These are phyloP conservation scores for Drosophila peninsularis DNA, from an alignment of 2,888 invertebrate genomes.

Conservation along the genomic window DNA sequence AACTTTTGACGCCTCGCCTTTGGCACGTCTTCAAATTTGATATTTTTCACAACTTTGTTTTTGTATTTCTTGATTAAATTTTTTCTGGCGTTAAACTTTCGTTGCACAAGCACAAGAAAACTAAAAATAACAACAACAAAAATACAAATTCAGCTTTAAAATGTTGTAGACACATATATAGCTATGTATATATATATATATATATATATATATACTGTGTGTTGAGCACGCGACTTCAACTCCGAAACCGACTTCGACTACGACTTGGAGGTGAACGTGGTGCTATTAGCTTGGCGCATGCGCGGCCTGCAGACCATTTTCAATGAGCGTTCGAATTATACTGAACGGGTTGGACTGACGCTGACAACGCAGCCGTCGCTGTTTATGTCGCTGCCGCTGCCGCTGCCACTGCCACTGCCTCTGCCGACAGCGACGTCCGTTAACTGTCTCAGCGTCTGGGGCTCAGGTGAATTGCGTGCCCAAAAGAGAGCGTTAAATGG, in stretches of 20 bases:
- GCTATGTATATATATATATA: neutral
- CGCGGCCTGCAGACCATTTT: constrained; percentile 77
- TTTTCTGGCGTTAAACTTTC: constrained; percentile 41
- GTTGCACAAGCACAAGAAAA: constrained; percentile 39
- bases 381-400: constrained; percentile 13
- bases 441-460: constrained; percentile 14
- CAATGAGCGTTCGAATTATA: constrained; percentile 75
- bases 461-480: constrained; percentile 27
- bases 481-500: constrained; percentile 48
- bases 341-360: constrained; percentile 56
- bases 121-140: constrained; percentile 38
- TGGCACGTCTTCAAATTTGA: constrained; percentile 29
- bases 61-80: constrained; percentile 11
- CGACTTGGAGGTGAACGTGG: constrained; percentile 42
- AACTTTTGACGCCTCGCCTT: constrained; percentile 29
- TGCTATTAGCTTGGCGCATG: constrained; percentile 62
- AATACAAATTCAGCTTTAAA: constrained; percentile 24
- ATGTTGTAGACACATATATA: constrained; percentile 9
- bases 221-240: constrained; percentile 45
- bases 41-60: constrained; percentile 44
- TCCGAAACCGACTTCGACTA: constrained; percentile 20
- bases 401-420: neutral
- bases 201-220: constrained; percentile 9
- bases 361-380: constrained; percentile 26
- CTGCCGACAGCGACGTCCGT: constrained; percentile 3